These are phyloP conservation scores for Apteryx owenii DNA, from an alignment of 2,113 vertebrate genomes.

Conservation along the genomic window DNA sequence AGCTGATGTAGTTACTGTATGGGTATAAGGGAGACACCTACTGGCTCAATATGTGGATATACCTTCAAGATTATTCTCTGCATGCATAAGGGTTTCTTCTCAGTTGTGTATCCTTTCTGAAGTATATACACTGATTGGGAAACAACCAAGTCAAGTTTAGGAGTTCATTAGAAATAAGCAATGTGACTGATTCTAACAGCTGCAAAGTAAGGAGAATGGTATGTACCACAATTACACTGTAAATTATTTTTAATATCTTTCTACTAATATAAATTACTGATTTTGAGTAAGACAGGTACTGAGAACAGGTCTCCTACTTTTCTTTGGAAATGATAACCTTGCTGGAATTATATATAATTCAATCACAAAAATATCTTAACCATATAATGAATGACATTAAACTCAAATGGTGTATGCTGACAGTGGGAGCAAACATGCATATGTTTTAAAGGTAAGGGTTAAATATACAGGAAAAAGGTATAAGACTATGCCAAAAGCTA, in stretches of 20 bases:
- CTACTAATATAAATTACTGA: accelerated
- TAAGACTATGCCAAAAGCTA: neutral
- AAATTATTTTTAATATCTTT: neutral
- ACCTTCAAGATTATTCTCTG: neutral
- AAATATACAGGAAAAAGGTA: neutral
- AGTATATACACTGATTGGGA: too few species aligned
- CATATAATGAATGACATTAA: neutral
- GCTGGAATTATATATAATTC: neutral
- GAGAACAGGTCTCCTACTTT: neutral
- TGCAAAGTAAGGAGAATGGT: too few species aligned
- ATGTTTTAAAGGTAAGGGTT: neutral
- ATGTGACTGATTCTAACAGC: neutral
- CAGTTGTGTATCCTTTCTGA: too few species aligned
- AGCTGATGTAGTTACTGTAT: neutral
- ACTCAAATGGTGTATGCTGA: neutral
- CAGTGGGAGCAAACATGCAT: neutral
- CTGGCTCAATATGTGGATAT: neutral
- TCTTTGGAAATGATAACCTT: neutral
- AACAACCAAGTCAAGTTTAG: neutral
- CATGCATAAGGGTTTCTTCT: neutral
- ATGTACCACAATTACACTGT: neutral
- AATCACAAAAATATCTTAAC: neutral
- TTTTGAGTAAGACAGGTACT: accelerated
- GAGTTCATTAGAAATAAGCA: neutral
- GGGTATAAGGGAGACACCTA: conserved; percentile 54